Evolutionary conservation across 1,140 invertebrate genomes (phyloP).

Genomic region (Trichomalopsis sarcophagae): DNA sequence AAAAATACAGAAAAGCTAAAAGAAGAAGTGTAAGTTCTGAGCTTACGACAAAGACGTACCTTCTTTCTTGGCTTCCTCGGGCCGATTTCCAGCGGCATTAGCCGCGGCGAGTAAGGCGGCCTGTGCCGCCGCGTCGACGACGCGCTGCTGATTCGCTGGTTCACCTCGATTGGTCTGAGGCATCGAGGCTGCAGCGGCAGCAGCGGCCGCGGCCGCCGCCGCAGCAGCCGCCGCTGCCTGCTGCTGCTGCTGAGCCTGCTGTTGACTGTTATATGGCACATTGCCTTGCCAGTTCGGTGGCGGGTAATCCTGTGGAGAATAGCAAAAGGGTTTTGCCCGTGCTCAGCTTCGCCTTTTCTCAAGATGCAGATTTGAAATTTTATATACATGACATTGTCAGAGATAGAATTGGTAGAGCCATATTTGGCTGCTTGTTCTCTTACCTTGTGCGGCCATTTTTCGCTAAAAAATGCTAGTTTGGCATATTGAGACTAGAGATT

Average conservation of each 20-base stretch:
- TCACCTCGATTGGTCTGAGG: conserved; percentile 51
- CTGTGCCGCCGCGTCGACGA: conserved; percentile 62
- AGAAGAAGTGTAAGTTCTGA: conserved; percentile 10
- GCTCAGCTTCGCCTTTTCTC: conserved; percentile 48
- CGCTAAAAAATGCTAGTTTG: not conserved
- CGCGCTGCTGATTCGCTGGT: conserved; percentile 58
- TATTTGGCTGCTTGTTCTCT: conserved; percentile 15
- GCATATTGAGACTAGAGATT: not conserved
- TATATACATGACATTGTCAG: not conserved
- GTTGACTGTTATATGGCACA: conserved; percentile 69
- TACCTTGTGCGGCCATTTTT: conserved; percentile 23
- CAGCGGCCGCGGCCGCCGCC: conserved; percentile 58
- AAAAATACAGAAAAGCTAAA: conserved; percentile 19
- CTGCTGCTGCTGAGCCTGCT: conserved; percentile 53
- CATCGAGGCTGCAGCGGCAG: conserved; percentile 41
- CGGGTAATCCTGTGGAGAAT: conserved; percentile 69
- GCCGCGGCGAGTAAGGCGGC: conserved; percentile 58
- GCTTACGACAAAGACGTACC: conserved; percentile 57
- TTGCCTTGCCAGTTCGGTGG: conserved; percentile 69
- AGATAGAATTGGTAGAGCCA: conserved; percentile 3
- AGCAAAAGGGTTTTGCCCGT: conserved; percentile 11
- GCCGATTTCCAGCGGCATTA: conserved; percentile 59
- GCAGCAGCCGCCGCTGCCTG: conserved; percentile 64
- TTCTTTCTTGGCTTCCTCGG: conserved; percentile 74
- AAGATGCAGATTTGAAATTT: not conserved